Conservation (phyloP, 2,888 invertebrate species). For the Hipparchia semele region DNA sequence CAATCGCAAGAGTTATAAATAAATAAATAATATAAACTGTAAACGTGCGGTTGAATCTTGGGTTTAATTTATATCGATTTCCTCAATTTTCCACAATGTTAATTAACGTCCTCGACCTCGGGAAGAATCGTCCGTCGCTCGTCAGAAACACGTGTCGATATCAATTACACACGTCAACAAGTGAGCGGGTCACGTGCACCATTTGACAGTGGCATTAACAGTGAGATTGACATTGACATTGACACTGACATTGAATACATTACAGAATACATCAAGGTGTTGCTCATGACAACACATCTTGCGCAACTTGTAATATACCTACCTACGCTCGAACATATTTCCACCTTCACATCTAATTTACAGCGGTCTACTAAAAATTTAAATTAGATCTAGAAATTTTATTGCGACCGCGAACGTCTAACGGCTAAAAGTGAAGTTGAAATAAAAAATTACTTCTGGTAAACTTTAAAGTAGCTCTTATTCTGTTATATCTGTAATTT, state of each 20-base stretch:
- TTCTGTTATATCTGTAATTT: too few species aligned
- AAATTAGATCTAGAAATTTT: constrained; percentile 12
- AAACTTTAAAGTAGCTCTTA: too few species aligned
- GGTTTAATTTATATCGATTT: background rate
- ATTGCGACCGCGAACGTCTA: background rate
- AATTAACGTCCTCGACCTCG: background rate
- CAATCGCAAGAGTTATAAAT: too few species aligned
- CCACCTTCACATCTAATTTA: background rate
- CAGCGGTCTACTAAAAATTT: background rate
- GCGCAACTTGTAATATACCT: background rate
- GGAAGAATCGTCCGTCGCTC: background rate
- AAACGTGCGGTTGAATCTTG: background rate
- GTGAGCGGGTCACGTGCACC: constrained; percentile 48
- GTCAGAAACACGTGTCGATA: background rate
- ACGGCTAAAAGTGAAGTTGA: background rate
- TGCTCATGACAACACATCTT: constrained; percentile 19
- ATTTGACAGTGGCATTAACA: constrained; percentile 56
- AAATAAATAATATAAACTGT: too few species aligned
- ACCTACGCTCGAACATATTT: background rate
- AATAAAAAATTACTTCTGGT: background rate
- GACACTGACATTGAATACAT: constrained; percentile 63
- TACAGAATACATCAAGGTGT: constrained; percentile 49
- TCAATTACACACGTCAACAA: constrained; percentile 11
- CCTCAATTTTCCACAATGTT: background rate
- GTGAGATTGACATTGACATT: constrained; percentile 61